These are phyloP conservation scores for Sphaeramia orbicularis DNA, from an alignment of 2,797 vertebrate species.

Conservation along the genomic window DNA sequence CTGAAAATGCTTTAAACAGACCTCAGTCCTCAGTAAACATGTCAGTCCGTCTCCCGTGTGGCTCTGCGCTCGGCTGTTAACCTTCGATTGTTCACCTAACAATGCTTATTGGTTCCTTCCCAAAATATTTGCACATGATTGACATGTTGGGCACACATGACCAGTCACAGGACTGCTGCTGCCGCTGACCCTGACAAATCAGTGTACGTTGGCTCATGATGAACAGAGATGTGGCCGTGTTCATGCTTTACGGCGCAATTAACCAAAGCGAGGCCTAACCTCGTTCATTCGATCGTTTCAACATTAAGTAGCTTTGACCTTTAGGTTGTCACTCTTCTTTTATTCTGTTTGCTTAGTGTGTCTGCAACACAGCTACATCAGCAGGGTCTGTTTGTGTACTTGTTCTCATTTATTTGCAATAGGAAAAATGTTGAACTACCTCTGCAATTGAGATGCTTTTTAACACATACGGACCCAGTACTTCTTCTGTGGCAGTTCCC, in stretches of 20 bases:
- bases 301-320: slow-evolving; percentile 18
- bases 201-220: slow-evolving; percentile 33
- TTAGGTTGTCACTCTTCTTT: slow-evolving; percentile 30
- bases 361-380: not conserved
- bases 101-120: slow-evolving; percentile 77
- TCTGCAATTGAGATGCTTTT: too few relatives aligned
- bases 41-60: slow-evolving; percentile 53
- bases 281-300: slow-evolving; percentile 33
- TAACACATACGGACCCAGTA: too few relatives aligned
- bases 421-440: too few relatives aligned
- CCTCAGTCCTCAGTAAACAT: slow-evolving; percentile 58
- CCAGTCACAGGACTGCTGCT: slow-evolving; percentile 74
- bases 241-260: slow-evolving; percentile 64
- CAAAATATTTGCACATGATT: slow-evolving; percentile 83
- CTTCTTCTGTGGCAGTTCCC: too few relatives aligned
- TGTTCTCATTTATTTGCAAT: too few relatives aligned
- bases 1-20: slow-evolving; percentile 47
- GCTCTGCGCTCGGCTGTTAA: slow-evolving; percentile 59
- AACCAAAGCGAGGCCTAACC: slow-evolving; percentile 45
- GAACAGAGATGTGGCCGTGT: slow-evolving; percentile 48
- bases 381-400: not conserved
- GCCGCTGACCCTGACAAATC: slow-evolving; percentile 60
- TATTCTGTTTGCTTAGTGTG: not conserved
- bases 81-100: slow-evolving; percentile 71
- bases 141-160: slow-evolving; percentile 80